Evolutionary conservation across 2,888 invertebrate genomes (phyloP).

Genomic region (Drosophila nigricruria): DNA sequence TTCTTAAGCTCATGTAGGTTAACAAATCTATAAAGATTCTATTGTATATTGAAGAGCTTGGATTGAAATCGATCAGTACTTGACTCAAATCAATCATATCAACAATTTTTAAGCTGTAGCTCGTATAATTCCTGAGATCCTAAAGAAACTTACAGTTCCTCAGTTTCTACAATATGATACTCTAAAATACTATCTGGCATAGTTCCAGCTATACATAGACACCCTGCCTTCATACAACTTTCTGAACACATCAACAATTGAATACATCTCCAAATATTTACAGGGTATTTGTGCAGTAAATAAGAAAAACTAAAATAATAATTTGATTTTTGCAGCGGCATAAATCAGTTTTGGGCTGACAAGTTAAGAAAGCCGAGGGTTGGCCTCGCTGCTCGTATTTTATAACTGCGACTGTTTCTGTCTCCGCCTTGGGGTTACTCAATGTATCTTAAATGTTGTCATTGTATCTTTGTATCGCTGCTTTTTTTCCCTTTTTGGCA

Average conservation of each 20-base stretch:
- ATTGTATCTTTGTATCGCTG: slow-evolving; percentile 35
- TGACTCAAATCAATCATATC: not conserved
- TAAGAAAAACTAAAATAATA: slow-evolving; percentile 52
- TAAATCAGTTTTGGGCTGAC: slow-evolving; percentile 64
- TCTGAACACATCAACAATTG: no score
- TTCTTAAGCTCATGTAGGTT: no score
- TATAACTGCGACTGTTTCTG: slow-evolving; percentile 23
- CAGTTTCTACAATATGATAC: not conserved
- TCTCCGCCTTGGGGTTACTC: not conserved
- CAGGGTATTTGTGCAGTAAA: slow-evolving; percentile 31
- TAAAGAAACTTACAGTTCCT: not conserved
- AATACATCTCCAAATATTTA: not conserved
- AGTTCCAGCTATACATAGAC: not conserved
- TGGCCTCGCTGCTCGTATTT: slow-evolving; percentile 21
- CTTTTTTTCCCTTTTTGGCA: slow-evolving; percentile 7
- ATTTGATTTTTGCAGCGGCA: slow-evolving; percentile 70
- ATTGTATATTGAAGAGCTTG: not conserved
- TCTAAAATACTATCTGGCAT: not conserved
- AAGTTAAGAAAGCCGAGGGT: slow-evolving; percentile 60
- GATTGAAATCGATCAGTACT: not conserved
- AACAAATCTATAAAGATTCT: not conserved
- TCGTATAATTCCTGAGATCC: not conserved
- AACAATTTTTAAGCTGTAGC: not conserved
- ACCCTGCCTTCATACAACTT: not conserved
- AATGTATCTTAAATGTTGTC: slow-evolving; percentile 47